Base-by-base conservation (phyloP, 2,797 vertebrate genomes). In the Atherinosoma microstoma region DNA sequence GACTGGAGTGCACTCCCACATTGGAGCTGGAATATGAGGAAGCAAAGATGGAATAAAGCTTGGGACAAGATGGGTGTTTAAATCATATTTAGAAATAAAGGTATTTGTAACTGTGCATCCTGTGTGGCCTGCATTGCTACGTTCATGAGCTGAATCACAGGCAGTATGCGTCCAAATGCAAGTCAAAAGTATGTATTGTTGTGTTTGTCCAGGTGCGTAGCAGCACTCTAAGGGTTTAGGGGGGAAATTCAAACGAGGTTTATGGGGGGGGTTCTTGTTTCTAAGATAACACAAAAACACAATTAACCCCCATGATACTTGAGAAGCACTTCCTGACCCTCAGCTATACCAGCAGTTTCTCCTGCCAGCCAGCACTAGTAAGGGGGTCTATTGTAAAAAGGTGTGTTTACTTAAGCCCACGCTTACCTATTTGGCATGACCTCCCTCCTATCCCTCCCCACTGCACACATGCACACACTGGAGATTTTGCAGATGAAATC, bases 201-300 rank as follows among this genome's bases (percentile, higher is more conserved):
- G 84, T 92, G 87, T 93, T 94, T 92, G 84, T 91, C 84, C 92
- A 95, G 92, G 92, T 94, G 93, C 56, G 61, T 24, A 63, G 79
- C 81, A 83, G 67, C 63, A 72, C 83, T 68, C 74, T 58, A 15
- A 63, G 65, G 67, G 36, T 70, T 71, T 57, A 8, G 24, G 5
- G 34, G 77, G 79, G 64, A 71, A 6, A 13, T 57, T 72, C 72
- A 47, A 65, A 59, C 67, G 58, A 79, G 70, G 82, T 83, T 88
- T 88, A 84, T 65, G 65, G 78, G 78, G 78, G 78, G 79, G 89
- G 84, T 82, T 92, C 88, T 80, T 47, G 56, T 94, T 94, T 85
- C 93, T 92, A 95, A 89, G 87, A 94, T 94, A 94, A 94, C 89
- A 94, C 76, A 78, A 89, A 94, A 94, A 93, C 90, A 94, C 91